Percentiles rank a stretch among this genome's conserved stretches.
Conservation (phyloP, 2,113 vertebrate species). For the Paracanthobrama guichenoti region DNA sequence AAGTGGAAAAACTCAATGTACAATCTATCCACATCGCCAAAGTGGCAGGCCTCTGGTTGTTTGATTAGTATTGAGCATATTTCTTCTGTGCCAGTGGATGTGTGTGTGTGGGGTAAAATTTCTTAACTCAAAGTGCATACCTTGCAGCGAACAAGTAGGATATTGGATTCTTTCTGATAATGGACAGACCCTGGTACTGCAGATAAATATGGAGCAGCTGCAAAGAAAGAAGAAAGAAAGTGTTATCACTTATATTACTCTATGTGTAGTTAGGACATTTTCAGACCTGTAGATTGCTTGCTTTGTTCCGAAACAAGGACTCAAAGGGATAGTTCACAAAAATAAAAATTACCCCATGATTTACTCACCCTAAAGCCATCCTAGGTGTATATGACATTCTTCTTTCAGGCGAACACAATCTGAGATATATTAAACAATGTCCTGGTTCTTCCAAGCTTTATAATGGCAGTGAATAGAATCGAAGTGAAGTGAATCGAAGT, state of each 20-base stretch:
- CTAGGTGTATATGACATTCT: no score
- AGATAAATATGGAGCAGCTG: constrained; percentile 58
- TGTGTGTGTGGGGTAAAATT: background rate
- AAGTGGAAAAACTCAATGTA: background rate
- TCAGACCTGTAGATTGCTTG: background rate
- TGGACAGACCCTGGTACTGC: constrained; percentile 80
- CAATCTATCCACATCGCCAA: background rate
- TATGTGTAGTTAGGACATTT: background rate
- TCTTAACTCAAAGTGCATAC: constrained; percentile 62
- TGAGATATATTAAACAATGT: no score
- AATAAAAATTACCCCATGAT: no score
- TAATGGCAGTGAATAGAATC: no score
- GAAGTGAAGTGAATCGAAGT: no score
- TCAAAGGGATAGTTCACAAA: no score
- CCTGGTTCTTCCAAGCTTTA: no score
- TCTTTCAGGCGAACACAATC: no score
- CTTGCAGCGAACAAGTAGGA: constrained; percentile 85
- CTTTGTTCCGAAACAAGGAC: background rate
- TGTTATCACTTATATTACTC: background rate
- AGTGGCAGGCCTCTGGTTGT: background rate
- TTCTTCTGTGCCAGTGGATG: background rate
- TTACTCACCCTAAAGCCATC: no score
- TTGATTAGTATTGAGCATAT: background rate
- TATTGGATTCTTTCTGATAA: constrained; percentile 79
- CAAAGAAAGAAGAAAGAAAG: constrained; percentile 13